phyloP scores from a whole-genome alignment of 2,797 vertebrate genomes.

The Hirundo rustica region DNA sequence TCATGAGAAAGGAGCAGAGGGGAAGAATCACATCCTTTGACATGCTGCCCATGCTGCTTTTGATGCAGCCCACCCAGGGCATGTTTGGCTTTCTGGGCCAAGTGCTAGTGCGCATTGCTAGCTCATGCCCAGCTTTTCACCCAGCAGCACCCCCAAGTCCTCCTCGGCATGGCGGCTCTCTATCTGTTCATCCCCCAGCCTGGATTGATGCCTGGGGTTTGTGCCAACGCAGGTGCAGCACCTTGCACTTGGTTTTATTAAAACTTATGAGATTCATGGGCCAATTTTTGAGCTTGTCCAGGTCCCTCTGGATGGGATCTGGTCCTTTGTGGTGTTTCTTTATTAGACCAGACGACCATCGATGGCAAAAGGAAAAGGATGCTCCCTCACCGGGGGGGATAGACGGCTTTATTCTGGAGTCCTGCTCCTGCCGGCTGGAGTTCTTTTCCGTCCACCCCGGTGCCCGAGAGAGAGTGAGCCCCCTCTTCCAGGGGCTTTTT shows the following conservation, averaged over 20 bases:
- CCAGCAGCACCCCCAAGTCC: neutral
- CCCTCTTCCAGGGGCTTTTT: too few species aligned
- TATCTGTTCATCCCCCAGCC: neutral
- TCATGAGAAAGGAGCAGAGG: neutral
- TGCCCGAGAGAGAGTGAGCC: too few species aligned
- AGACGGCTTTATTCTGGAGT: too few species aligned
- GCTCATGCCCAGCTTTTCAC: neutral
- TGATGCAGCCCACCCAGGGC: neutral
- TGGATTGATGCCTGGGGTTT: neutral
- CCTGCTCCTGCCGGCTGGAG: too few species aligned
- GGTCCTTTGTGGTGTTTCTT: too few species aligned
- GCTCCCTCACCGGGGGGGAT: too few species aligned
- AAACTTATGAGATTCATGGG: neutral
- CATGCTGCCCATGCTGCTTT: neutral
- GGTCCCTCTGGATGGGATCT: neutral
- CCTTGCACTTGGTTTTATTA: neutral
- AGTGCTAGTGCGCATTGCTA: fast-evolving
- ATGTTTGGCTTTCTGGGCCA: fast-evolving
- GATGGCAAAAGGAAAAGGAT: too few species aligned
- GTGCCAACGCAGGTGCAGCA: neutral
- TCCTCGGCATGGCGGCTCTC: neutral
- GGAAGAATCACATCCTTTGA: neutral
- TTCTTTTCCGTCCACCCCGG: too few species aligned
- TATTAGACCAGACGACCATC: too few species aligned
- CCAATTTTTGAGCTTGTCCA: neutral